Evolutionary conservation across 1,140 invertebrate species (phyloP), one percentile per base, ranked within the genome.

Genomic region (Danaus plexippus): DNA sequence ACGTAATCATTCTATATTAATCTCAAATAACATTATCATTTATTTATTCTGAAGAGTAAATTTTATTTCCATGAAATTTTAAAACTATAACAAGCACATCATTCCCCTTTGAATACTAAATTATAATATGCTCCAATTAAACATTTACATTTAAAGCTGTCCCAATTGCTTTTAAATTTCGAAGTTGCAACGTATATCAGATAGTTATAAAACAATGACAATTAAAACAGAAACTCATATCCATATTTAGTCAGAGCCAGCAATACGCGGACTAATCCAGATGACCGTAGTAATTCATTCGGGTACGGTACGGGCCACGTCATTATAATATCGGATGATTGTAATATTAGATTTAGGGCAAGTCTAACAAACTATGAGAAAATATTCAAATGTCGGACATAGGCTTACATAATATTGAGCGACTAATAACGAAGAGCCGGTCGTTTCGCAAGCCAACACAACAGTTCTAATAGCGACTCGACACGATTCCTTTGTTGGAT

Each of bases 311-410:
- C 60, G 60, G 59, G 57, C 69, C 64, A 74, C 68, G 69, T 74
- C 71, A 67, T 75, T 80, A 75, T 77, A 69, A 75, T 80, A 78
- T 74, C 66, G 66, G 67, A 71, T 32, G 70, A 77, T 75, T 77
- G 75, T 75, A 75, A 77, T 54, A 6, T 32, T 5, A 6, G 22
- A 32, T 32, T 32, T 32, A 32, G 22, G 22, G 47, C 60, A 54
- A 58, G 66, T 68, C 64, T 72, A 69, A 73, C 67, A 61, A 73
- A 63, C 41, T 47, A 63, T 48, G 63, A 66, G 70, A 76, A 59
- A 11, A 48, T 49, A 45, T 71, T 69, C 68, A 45, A 58, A 44
- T 65, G 60, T 54, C 46, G 52, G 68, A 70, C 67, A 71, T 15
- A 74, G 77, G 74, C 73, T 32, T 40, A 43, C 41, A 57, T 51